Conservation (phyloP, 2,797 vertebrate genomes). For the Poeciliopsis gracilis region DNA sequence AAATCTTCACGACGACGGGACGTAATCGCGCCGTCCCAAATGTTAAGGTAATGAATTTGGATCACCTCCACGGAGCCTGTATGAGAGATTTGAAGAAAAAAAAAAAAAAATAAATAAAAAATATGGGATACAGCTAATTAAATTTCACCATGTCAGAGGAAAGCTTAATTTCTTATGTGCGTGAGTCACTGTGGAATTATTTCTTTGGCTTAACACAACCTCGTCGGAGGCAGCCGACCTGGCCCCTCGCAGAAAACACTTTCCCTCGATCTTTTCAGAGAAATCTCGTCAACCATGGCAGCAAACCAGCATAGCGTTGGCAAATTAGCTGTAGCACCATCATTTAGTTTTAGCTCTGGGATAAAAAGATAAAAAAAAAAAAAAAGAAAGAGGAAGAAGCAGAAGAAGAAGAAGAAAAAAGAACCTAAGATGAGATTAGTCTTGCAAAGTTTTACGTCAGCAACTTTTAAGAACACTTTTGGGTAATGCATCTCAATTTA, state of each 20-base stretch:
- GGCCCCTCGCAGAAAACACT: slow-evolving; percentile 41
- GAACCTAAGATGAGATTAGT: not conserved
- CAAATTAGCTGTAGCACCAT: not conserved
- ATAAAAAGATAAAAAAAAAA: not conserved
- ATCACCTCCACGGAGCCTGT: slow-evolving; percentile 30
- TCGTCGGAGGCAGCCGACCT: slow-evolving; percentile 50
- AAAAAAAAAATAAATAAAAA: slow-evolving; percentile 20
- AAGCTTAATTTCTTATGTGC: slow-evolving; percentile 42
- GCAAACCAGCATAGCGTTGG: slow-evolving; percentile 15
- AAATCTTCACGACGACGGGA: slow-evolving; percentile 1
- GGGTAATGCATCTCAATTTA: slow-evolving; percentile 1
- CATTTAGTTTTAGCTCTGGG: not conserved
- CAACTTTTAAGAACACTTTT: not conserved
- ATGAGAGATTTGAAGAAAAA: not conserved
- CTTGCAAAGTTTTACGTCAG: not conserved
- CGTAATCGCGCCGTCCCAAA: slow-evolving; percentile 9
- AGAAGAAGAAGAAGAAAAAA: not conserved
- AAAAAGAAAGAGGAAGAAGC: too few species aligned
- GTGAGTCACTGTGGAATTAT: slow-evolving; percentile 61
- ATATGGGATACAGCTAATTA: slow-evolving; percentile 58
- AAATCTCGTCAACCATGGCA: slow-evolving; percentile 35
- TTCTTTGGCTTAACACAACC: slow-evolving; percentile 52
- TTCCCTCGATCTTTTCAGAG: slow-evolving; percentile 19
- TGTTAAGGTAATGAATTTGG: slow-evolving; percentile 32
- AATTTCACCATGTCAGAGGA: slow-evolving; percentile 37